Base-by-base conservation (phyloP, 2,113 vertebrate genomes). In the Rhinoderma darwinii region DNA sequence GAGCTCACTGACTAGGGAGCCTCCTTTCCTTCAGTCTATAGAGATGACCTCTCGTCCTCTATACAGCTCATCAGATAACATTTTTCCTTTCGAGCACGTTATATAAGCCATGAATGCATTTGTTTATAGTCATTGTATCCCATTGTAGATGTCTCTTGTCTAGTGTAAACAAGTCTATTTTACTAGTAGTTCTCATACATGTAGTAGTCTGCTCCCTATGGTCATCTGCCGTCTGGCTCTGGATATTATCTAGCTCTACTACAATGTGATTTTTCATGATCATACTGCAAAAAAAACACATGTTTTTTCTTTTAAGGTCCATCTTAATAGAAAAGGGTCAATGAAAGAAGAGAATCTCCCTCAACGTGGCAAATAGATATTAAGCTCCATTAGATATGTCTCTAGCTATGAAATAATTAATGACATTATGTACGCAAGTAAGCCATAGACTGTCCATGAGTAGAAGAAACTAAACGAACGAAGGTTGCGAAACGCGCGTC, bases 91-190 rank as follows among this genome's bases (percentile, higher is more conserved):
- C n/a, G 39, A n/a, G 72, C 2, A 12, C 30, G 41, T 77, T 77
- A 77, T 51, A 77, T 51, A 77, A 51, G 44, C 47, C 44, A 77
- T 77, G 75, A 32, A 51, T 77, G 5, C 7, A 1, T 41, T 2
- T 80, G 77, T 59, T 80, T 80, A 59, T 59, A 80, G 35, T 59
- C 54, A 35, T 80, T 54, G 25, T 80, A 59, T 80, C 51, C 51
- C 77, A 59, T 37, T 22, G 5, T 59, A 8, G 51, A 59, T 80
- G 20, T 59, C 35, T 56, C 32, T 25, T 61, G 25, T 59, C 37
- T 25, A n/a, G 11, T 80, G 37, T 80, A 80, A 80, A 80, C 77
- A 80, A 80, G 2, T 80, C 44, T n/a, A 22, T 79, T 54, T 56
- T 18, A 47, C 74, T 50, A 50, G n/a, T 14, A 47, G 32, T 51